phyloP scores from a whole-genome alignment of 2,888 invertebrate species.

The Idaea straminata region DNA sequence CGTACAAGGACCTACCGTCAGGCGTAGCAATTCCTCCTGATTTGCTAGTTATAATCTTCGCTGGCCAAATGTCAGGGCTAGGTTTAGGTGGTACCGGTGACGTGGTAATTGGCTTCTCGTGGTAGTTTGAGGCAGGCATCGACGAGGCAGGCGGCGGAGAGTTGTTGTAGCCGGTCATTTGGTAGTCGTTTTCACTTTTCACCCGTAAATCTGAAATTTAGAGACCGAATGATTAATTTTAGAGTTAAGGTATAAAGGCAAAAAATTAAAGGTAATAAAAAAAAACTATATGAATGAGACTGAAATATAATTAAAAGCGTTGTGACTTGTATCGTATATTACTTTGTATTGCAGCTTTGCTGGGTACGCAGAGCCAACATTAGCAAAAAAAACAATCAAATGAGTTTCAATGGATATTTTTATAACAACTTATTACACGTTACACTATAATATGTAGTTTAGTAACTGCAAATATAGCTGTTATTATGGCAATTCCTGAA shows the following conservation, averaged over 20 bases:
- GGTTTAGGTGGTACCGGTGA: conserved; percentile 80
- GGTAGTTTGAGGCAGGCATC: conserved; percentile 66
- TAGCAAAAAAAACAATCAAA: too few species aligned
- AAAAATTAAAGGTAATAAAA: not conserved
- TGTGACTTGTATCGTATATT: not conserved
- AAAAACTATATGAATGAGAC: not conserved
- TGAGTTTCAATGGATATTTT: too few species aligned
- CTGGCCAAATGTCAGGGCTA: conserved; percentile 82
- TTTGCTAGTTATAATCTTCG: conserved; percentile 84
- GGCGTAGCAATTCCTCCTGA: conserved; percentile 91
- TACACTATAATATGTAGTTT: too few species aligned
- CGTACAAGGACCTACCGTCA: conserved; percentile 80
- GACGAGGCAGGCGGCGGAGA: conserved; percentile 81
- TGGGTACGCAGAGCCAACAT: too few species aligned
- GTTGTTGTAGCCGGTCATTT: conserved; percentile 77
- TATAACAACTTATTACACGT: too few species aligned
- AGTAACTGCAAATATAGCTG: not conserved
- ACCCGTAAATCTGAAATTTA: conserved; percentile 85
- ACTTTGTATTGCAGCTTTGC: too few species aligned
- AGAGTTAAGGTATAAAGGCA: not conserved
- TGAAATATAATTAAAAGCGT: not conserved
- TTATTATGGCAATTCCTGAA: not conserved
- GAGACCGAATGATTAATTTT: not conserved
- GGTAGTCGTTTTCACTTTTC: conserved; percentile 83
- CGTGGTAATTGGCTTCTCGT: conserved; percentile 68